Percentiles rank a stretch among this genome's conserved stretches.
These are phyloP conservation scores for Atlantisia rogersi DNA, from an alignment of 2,113 vertebrate species.

Conservation along the genomic window DNA sequence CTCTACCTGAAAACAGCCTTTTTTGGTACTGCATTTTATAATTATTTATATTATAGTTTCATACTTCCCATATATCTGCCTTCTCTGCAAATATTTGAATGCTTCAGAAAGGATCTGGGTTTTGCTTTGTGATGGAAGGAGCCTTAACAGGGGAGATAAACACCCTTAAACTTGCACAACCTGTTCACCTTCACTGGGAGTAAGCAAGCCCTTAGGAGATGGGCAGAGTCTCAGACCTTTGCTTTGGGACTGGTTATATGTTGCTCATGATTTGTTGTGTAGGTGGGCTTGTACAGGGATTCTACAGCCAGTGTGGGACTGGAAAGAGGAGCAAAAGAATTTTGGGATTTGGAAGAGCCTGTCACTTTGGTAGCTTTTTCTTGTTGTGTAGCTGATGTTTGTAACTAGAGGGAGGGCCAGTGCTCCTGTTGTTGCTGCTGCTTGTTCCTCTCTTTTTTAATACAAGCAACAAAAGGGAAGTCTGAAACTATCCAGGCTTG, in stretches of 20 bases:
- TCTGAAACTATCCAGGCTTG: not conserved
- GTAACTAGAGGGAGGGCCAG: not conserved
- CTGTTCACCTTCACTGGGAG: not conserved
- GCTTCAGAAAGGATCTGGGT: not conserved
- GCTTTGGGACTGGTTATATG: not conserved
- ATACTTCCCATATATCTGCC: not conserved
- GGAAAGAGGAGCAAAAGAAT: not conserved
- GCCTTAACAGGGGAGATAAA: not conserved
- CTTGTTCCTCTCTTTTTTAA: not conserved
- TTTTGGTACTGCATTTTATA: not conserved
- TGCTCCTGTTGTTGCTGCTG: not conserved
- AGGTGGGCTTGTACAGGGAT: not conserved
- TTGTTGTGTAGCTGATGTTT: not conserved
- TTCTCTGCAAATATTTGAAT: not conserved
- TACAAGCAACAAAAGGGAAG: not conserved
- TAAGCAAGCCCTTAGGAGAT: not conserved
- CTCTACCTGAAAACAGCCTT: slow-evolving; percentile 42
- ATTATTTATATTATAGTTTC: too few species aligned
- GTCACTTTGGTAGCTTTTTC: not conserved
- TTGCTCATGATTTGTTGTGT: not conserved
- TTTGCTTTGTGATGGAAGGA: not conserved
- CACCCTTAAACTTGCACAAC: not conserved
- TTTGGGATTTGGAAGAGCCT: not conserved
- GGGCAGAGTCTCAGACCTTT: not conserved
- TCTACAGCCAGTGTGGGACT: not conserved